Conservation (phyloP, 2,113 vertebrate genomes). For the Gopherus evgoodei region DNA sequence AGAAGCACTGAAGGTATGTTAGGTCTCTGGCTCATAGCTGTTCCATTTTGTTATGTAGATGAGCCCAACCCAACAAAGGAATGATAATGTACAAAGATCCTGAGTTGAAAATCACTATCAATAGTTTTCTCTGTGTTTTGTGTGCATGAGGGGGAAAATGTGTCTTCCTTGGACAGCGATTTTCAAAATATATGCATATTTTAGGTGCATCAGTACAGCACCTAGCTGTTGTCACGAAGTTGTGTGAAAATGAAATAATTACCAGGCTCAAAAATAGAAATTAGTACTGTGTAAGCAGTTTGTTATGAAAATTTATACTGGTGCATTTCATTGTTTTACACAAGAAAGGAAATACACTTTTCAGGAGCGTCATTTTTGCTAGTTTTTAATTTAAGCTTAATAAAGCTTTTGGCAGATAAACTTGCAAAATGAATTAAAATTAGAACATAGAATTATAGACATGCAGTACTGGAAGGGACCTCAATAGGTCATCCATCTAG, state of each 20-base stretch:
- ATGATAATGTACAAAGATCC: not conserved
- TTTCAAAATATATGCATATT: too few relatives aligned
- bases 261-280: not conserved
- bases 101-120: not conserved
- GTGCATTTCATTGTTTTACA: not conserved
- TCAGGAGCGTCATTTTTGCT: not conserved
- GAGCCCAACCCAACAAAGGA: not conserved
- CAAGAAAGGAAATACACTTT: not conserved
- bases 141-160: not conserved
- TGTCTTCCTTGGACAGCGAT: too few relatives aligned
- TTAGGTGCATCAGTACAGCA: not conserved
- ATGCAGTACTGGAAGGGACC: not conserved
- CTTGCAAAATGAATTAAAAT: not conserved
- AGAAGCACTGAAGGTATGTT: not conserved
- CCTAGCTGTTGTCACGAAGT: not conserved
- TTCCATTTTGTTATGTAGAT: not conserved
- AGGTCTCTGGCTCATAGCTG: not conserved
- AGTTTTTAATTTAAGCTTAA: not conserved
- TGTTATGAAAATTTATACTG: not conserved
- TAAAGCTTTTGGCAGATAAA: not conserved
- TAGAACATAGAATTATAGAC: not conserved
- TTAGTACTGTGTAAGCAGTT: not conserved
- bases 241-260: not conserved
- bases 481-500: not conserved
- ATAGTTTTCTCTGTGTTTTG: not conserved